A percentile compares a stretch with the other conserved stretches of the same genome.
Evolutionary conservation across 2,888 invertebrate species (phyloP).

Genomic region (Callosobruchus maculatus): DNA sequence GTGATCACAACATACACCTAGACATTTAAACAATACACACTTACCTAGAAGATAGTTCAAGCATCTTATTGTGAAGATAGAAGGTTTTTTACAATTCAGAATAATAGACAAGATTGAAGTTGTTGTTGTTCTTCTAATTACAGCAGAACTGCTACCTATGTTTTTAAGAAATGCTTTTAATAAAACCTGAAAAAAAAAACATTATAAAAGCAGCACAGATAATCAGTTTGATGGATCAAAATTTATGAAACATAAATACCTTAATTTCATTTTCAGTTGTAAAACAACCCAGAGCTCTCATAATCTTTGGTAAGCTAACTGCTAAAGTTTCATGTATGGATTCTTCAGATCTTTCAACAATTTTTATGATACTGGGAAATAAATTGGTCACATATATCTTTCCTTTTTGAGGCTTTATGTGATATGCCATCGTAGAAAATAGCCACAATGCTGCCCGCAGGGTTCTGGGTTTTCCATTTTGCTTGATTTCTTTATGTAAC

Average conservation of each 20-base stretch:
- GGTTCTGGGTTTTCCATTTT: slow-evolving; percentile 68
- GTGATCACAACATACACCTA: no score
- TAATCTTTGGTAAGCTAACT: slow-evolving; percentile 61
- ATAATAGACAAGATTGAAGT: slow-evolving; percentile 78
- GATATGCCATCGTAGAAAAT: slow-evolving; percentile 71
- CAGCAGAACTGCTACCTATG: slow-evolving; percentile 62
- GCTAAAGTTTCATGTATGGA: slow-evolving; percentile 66
- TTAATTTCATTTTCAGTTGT: slow-evolving; percentile 69
- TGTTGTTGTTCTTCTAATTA: slow-evolving; percentile 77
- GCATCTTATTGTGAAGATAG: slow-evolving; percentile 64
- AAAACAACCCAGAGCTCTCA: slow-evolving; percentile 64
- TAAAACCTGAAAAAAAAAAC: slow-evolving; percentile 54
- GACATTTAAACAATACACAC: no score
- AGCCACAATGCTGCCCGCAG: slow-evolving; percentile 72
- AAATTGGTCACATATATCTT: slow-evolving; percentile 74
- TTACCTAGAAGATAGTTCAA: slow-evolving; percentile 60
- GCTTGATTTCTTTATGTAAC: slow-evolving; percentile 77
- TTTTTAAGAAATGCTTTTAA: slow-evolving; percentile 66
- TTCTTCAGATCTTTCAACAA: slow-evolving; percentile 69
- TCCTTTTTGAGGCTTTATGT: slow-evolving; percentile 73
- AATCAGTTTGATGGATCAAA: not conserved
- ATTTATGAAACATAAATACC: slow-evolving; percentile 40
- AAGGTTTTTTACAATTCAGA: slow-evolving; percentile 70
- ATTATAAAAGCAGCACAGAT: not conserved
- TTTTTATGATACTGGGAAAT: slow-evolving; percentile 68